Evolutionary conservation across 92 coral and sea anemone genomes (phyloP).

Genomic region (Umimayanthus chanpuru): DNA sequence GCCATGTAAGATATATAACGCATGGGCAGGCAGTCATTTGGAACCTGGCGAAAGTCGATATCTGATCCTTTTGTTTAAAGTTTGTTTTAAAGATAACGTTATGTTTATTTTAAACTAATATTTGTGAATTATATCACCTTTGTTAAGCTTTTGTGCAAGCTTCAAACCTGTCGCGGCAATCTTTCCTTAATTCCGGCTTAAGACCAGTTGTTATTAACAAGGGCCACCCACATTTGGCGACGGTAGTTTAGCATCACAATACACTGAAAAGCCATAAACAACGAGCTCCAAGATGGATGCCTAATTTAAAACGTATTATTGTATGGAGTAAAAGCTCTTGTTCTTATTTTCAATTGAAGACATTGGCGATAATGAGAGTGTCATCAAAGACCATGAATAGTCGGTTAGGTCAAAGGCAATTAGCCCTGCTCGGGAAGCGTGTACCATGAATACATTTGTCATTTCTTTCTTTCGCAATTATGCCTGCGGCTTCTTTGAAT

Average conservation of each 20-base stretch:
- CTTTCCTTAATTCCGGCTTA: background rate
- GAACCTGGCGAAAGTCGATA: background rate
- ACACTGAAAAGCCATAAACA: background rate
- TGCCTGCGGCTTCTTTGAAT: conserved; percentile 23
- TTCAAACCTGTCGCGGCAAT: background rate
- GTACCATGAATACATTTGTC: conserved; percentile 3
- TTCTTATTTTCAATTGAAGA: conserved; percentile 21
- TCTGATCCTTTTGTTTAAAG: background rate
- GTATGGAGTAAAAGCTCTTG: conserved; percentile 10
- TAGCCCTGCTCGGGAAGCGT: conserved; percentile 21
- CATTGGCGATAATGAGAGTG: conserved; percentile 16
- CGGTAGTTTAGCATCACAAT: background rate
- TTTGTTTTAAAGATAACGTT: conserved; percentile 31
- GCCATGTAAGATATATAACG: too few relatives aligned
- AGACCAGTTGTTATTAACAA: background rate
- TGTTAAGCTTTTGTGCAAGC: conserved; percentile 1
- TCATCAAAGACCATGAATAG: conserved; percentile 8
- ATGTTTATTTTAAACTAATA: conserved; percentile 29
- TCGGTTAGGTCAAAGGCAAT: conserved; percentile 33
- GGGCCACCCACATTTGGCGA: background rate
- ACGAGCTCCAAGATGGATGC: background rate
- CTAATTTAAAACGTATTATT: background rate
- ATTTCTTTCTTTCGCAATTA: conserved; percentile 17
- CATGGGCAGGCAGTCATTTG: background rate
- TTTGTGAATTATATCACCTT: conserved; percentile 12